phyloP scores from a whole-genome alignment of 2,888 invertebrate species.

The Micropterix aruncella region DNA sequence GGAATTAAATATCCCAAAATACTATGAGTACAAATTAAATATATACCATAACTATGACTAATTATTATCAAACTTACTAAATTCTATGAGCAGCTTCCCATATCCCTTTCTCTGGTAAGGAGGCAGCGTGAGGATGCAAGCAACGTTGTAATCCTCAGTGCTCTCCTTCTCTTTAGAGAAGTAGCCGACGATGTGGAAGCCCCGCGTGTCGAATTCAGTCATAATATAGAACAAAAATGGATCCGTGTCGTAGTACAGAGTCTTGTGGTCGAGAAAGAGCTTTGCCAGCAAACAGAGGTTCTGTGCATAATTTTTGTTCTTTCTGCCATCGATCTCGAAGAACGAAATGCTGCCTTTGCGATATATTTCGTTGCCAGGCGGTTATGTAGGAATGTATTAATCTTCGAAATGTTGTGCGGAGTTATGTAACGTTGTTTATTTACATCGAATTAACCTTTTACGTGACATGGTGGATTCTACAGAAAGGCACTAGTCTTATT shows the following conservation, averaged over 20 bases:
- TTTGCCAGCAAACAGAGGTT: constrained; percentile 92
- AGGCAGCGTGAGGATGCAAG: constrained; percentile 96
- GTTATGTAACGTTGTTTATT: no score
- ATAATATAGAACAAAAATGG: constrained; percentile 98
- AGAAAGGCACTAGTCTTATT: no score
- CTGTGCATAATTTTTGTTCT: constrained; percentile 95
- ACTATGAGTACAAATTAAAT: no score
- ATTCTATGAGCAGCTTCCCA: constrained; percentile 96
- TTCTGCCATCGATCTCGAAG: constrained; percentile 95
- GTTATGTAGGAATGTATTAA: no score
- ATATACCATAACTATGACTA: no score
- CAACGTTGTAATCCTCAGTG: constrained; percentile 98
- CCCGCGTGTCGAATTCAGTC: constrained; percentile 83
- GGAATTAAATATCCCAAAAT: no score
- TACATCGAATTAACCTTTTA: no score
- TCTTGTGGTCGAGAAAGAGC: constrained; percentile 95
- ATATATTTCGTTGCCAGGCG: constrained; percentile 97
- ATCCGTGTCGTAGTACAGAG: constrained; percentile 96
- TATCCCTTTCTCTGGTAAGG: constrained; percentile 98
- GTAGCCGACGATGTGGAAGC: constrained; percentile 98
- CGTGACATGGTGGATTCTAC: no score
- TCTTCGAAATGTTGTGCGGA: no score
- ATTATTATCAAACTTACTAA: no score
- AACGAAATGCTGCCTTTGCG: constrained; percentile 89
- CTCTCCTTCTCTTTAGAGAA: constrained; percentile 99